Base-by-base conservation (phyloP, 2,113 vertebrate genomes). In the Vireo altiloquus region DNA sequence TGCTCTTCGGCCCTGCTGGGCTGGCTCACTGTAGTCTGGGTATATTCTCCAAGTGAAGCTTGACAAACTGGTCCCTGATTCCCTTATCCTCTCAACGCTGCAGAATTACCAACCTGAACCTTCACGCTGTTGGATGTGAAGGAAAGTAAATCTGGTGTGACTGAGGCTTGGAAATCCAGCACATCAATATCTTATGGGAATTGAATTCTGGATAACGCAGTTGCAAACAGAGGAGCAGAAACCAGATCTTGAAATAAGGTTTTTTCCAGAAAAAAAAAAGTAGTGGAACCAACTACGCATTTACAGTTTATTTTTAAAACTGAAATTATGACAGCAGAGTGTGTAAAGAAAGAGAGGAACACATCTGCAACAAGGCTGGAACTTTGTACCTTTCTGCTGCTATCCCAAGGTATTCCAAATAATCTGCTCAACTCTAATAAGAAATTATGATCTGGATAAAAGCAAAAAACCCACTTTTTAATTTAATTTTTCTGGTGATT, bases 31-130 rank as follows among this genome's bases (percentile, higher is more conserved):
- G 63, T 84, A 74, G 75, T 21, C 60, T 52, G 65, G 82, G 63
- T 94, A 37, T 96, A 53, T 95, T 95, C 77, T 95, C 50, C 66
- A 94, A 95, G 88, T 89, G 90, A 75, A 92, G 92, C 94, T 61
- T 94, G 60, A 86, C 82, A 87, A 72, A 19, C 74, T 83, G 79
- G 40, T 82, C 69, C 63, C 71, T 90, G 61, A 40, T 31, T 91
- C 47, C 46, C 61, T 53, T 78, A 80, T 90, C 75, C 56, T 91
- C 74, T 82, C 17, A 37, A 74, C 54, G 18, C 81, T 63, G 40
- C 76, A 72, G 87, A 79, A 75, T 76, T 60, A 84, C 68, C 54
- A 95, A n/a, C 56, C 42, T 72, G 60, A 94, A 33, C 37, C 52
- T 76, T 69, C 53, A 30, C 5, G 2, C 70, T 71, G 47, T 75